A percentile compares a stretch with the other conserved stretches of the same genome.
These are phyloP conservation scores for Brachirus orientalis DNA, from an alignment of 2,113 vertebrate genomes.

Conservation along the genomic window DNA sequence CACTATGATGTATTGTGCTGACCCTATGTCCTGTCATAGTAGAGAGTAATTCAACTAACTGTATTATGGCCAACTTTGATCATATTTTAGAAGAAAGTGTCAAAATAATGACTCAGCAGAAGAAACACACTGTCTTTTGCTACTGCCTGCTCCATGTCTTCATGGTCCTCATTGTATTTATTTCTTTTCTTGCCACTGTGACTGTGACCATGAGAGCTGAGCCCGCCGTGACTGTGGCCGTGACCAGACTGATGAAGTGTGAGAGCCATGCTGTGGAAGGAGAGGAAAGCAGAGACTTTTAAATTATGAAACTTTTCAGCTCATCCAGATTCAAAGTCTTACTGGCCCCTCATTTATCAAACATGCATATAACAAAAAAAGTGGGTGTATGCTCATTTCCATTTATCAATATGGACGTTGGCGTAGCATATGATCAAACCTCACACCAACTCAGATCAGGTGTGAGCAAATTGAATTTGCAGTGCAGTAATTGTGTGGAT, in stretches of 20 bases:
- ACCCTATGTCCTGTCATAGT: neutral
- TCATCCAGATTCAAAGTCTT: slow-evolving; percentile 7
- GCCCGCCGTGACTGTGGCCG: slow-evolving; percentile 81
- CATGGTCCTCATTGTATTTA: neutral
- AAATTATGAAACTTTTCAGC: neutral
- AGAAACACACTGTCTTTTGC: neutral
- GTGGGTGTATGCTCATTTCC: too few species aligned
- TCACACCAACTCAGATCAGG: too few species aligned
- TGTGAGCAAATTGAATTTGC: too few species aligned
- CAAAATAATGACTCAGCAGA: neutral
- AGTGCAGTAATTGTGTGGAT: too few species aligned
- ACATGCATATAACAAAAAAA: too few species aligned
- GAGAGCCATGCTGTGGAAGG: slow-evolving; percentile 84
- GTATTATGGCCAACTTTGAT: neutral
- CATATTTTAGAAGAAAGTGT: neutral
- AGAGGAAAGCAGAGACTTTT: neutral
- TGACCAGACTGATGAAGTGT: slow-evolving; percentile 85
- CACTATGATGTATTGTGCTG: neutral
- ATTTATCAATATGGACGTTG: too few species aligned
- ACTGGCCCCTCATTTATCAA: too few species aligned
- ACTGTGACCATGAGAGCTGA: slow-evolving; percentile 64
- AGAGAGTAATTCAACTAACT: neutral
- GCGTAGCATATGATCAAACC: too few species aligned
- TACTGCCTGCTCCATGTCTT: slow-evolving; percentile 45
- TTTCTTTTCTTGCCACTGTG: slow-evolving; percentile 43